Conservation (phyloP, 2,888 invertebrate species). For the Torymus tubicola region DNA sequence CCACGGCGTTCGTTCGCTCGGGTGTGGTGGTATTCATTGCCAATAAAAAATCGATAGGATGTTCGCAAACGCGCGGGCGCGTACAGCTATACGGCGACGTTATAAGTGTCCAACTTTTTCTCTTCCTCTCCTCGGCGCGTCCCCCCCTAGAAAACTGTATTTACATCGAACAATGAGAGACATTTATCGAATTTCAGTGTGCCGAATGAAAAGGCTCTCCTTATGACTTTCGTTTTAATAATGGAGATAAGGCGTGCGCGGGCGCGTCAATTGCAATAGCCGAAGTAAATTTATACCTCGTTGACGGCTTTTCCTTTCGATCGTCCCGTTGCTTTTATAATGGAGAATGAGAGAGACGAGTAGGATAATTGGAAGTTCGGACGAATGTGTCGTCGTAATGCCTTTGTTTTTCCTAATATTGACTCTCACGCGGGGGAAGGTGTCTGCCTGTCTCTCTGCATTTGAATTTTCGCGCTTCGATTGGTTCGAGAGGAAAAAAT, state of each 20-base stretch:
- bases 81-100: background rate
- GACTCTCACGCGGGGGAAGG: no score
- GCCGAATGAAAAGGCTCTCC: conserved; percentile 13
- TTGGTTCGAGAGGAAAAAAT: no score
- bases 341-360: no score
- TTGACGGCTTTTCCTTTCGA: background rate
- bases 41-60: conserved; percentile 41
- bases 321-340: no score
- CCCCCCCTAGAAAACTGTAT: conserved; percentile 23
- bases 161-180: conserved; percentile 36
- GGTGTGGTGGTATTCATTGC: conserved; percentile 17
- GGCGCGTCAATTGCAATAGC: conserved; percentile 2
- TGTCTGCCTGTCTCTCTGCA: no score
- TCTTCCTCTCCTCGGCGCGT: background rate
- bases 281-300: conserved; percentile 30
- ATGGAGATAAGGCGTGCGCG: conserved; percentile 5
- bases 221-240: conserved; percentile 36
- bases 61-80: no score
- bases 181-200: conserved; percentile 36
- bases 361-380: no score
- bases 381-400: no score
- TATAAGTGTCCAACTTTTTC: conserved; percentile 35
- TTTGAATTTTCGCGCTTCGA: no score
- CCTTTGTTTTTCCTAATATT: no score
- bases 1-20: background rate